These are phyloP conservation scores for Chironomus tepperi DNA, from an alignment of 1,140 invertebrate species.

Conservation along the genomic window DNA sequence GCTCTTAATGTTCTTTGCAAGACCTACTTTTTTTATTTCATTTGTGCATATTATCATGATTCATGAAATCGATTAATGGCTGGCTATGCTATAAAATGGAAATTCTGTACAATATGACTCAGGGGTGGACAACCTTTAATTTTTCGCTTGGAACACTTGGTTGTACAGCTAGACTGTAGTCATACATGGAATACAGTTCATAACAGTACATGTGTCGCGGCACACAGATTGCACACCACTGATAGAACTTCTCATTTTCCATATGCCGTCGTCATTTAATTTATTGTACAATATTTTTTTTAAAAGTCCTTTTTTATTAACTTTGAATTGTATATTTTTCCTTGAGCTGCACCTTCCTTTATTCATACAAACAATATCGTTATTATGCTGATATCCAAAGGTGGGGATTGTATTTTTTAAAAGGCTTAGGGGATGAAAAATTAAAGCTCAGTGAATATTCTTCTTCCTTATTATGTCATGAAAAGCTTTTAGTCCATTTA, in stretches of 20 bases:
- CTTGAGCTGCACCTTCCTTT: not conserved
- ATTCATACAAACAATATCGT: not conserved
- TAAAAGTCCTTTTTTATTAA: not conserved
- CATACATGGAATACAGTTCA: too few species aligned
- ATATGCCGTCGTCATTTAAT: not conserved
- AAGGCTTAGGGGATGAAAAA: too few species aligned
- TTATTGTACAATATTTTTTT: not conserved
- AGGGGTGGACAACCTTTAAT: too few species aligned
- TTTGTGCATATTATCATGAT: constrained; percentile 13
- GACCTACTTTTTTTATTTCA: not conserved
- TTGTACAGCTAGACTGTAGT: too few species aligned
- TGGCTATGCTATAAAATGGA: constrained; percentile 7
- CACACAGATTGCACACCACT: too few species aligned
- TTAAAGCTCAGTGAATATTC: too few species aligned
- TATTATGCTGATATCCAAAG: not conserved
- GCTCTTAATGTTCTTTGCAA: not conserved
- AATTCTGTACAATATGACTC: not conserved
- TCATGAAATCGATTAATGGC: constrained; percentile 13
- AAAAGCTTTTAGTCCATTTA: too few species aligned
- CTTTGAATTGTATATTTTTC: not conserved
- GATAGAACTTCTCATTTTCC: too few species aligned
- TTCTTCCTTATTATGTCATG: too few species aligned
- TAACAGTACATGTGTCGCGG: too few species aligned
- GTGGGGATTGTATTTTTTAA: not conserved
- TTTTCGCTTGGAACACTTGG: too few species aligned